Evolutionary conservation across 2,888 invertebrate genomes (phyloP), one percentile per base, ranked within the genome.

Genomic region (Platerodrilus igneus): DNA sequence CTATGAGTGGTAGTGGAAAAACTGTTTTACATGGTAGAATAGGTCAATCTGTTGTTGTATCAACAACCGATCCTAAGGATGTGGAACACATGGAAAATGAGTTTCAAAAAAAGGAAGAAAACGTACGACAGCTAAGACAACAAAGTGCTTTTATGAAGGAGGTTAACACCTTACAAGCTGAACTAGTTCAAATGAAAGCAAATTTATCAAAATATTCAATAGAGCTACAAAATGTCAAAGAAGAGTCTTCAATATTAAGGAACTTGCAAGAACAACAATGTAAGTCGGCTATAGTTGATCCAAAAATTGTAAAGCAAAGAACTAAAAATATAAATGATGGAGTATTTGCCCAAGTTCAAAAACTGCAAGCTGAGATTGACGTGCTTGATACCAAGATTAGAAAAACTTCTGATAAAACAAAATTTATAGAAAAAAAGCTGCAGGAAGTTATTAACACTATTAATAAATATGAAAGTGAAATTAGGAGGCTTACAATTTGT

Each of bases 1-100:
- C 94, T 1, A 94, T 97, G 92, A 85, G 87, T 36, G 99, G 97
- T 30, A 96, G 97, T 48, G 97, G 97, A 2, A 79, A 74, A 28
- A 68, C 74, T 0, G 79, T 78, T 2, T 67, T 76, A 41, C 78
- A 79, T 28, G 94, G 94, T 0, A 77, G 87, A 43, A 95, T 95
- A 89, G 86, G 89, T 0, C 79, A 80, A 33, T 74, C 75, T 55
- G 83, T 79, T 33, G 65, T 67, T 18, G 58, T 57, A 4, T 35
- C 39, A 3, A 33, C 22, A 7, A 48, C 56, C 1, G 60, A 59
- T 17, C 70, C 73, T 30, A 64, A 72, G 56, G 79, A 81, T 42
- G 57, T 86, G 1, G 74, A 78, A 37, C 72, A 73, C 1, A 59
- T 81, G 47, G 75, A 79, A 59, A 43, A 58, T 1, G 64, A 73